phyloP scores from a whole-genome alignment of 2,113 vertebrate species.

The Sus scrofa region DNA sequence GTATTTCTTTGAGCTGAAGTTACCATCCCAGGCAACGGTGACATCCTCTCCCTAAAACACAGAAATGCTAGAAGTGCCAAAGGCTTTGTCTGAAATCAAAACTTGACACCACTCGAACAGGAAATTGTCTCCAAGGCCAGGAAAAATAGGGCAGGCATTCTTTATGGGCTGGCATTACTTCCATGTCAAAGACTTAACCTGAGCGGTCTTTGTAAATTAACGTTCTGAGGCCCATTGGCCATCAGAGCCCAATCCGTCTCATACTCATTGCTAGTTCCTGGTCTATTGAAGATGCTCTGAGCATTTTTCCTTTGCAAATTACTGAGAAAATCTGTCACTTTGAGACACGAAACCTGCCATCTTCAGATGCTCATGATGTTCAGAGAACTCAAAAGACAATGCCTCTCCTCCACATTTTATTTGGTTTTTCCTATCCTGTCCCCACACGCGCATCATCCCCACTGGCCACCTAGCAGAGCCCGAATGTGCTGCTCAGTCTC shows the following conservation, averaged over 20 bases:
- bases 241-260: conserved; percentile 44
- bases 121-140: neutral
- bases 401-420: conserved; percentile 10
- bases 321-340: conserved; percentile 32
- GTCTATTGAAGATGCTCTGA: conserved; percentile 53
- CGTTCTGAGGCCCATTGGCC: neutral
- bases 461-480: neutral
- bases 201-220: conserved; percentile 74
- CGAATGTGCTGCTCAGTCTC: accelerated
- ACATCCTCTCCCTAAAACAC: neutral
- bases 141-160: neutral
- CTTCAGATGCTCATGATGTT: conserved; percentile 1
- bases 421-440: neutral
- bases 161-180: conserved; percentile 44
- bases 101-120: neutral
- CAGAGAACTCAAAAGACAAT: conserved; percentile 25
- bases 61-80: neutral
- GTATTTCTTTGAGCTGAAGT: conserved; percentile 24
- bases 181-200: conserved; percentile 63
- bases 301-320: conserved; percentile 75
- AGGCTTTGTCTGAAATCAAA: neutral
- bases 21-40: neutral
- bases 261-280: conserved; percentile 35
- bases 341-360: conserved; percentile 54
- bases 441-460: neutral